Percentiles rank a stretch among this genome's conserved stretches.
phyloP scores from a whole-genome alignment of 1,140 invertebrate genomes.

The Mizuhopecten yessoensis region DNA sequence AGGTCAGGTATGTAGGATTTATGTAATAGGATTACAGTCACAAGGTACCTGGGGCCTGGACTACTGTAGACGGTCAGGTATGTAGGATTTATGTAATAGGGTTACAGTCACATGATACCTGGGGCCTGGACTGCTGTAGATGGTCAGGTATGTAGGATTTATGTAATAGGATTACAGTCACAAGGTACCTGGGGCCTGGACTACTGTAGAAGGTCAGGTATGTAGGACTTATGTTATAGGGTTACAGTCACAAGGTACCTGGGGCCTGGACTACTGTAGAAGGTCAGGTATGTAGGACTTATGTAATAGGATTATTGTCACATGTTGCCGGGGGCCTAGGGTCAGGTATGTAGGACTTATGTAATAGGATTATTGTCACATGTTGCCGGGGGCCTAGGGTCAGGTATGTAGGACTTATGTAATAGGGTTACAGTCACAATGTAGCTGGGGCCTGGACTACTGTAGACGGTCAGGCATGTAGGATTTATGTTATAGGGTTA shows the following conservation, averaged over 20 bases:
- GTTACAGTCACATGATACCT: slow-evolving; percentile 94
- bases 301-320: too few species aligned
- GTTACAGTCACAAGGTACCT: slow-evolving; percentile 94
- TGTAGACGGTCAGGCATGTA: slow-evolving; percentile 85
- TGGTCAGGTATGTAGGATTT: slow-evolving; percentile 79
- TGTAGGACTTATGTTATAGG: too few species aligned
- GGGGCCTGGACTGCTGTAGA: slow-evolving; percentile 92
- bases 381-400: slow-evolving; percentile 92
- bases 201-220: slow-evolving; percentile 86
- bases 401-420: slow-evolving; percentile 73
- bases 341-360: slow-evolving; percentile 76
- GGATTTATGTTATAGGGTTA: too few species aligned
- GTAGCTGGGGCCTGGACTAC: slow-evolving; percentile 92
- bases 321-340: slow-evolving; percentile 93
- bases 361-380: too few species aligned
- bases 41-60: slow-evolving; percentile 94
- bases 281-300: slow-evolving; percentile 79
- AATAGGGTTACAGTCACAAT: too few species aligned
- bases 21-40: too few species aligned
- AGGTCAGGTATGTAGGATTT: slow-evolving; percentile 79
- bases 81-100: too few species aligned
- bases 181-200: slow-evolving; percentile 94
- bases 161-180: too few species aligned
- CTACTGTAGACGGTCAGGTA: slow-evolving; percentile 86
- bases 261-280: slow-evolving; percentile 92